Evolutionary conservation across 35 echinoderm and acorn worm genomes (phyloP).

Genomic region (Heliocidaris tuberculata): DNA sequence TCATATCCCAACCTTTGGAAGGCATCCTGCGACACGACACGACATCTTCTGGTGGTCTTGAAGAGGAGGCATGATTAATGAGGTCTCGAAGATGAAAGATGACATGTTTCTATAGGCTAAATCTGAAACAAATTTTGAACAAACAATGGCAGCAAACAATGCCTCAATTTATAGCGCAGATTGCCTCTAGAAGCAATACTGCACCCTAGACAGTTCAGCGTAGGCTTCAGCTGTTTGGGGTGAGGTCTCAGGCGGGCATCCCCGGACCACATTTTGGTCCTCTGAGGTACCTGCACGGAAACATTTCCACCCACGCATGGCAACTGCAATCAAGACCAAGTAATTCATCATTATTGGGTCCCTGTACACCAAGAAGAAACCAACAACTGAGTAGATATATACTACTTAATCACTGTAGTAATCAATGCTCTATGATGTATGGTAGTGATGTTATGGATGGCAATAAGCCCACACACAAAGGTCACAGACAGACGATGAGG

Average conservation of each 20-base stretch:
- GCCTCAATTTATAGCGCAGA: neutral
- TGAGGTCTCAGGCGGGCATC: neutral
- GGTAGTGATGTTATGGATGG: neutral
- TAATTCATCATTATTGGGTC: neutral
- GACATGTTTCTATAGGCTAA: conserved; percentile 17
- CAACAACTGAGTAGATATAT: neutral
- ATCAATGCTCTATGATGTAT: neutral
- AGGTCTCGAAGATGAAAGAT: neutral
- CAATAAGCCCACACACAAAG: neutral
- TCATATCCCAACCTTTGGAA: neutral
- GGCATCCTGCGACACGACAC: neutral
- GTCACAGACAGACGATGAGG: neutral
- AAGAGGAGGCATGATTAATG: neutral
- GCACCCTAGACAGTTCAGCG: neutral
- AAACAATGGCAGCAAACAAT: conserved; percentile 17
- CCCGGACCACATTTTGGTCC: neutral
- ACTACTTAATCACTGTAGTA: neutral
- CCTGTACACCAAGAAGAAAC: neutral
- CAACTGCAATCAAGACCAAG: conserved; percentile 9
- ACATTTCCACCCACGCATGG: conserved; percentile 8
- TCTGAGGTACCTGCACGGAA: neutral
- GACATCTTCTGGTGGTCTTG: neutral
- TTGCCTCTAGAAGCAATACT: neutral
- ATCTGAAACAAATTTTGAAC: conserved; percentile 18
- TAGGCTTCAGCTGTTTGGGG: neutral